These are phyloP conservation scores for Diprion similis DNA, from an alignment of 1,140 invertebrate genomes.

Conservation along the genomic window DNA sequence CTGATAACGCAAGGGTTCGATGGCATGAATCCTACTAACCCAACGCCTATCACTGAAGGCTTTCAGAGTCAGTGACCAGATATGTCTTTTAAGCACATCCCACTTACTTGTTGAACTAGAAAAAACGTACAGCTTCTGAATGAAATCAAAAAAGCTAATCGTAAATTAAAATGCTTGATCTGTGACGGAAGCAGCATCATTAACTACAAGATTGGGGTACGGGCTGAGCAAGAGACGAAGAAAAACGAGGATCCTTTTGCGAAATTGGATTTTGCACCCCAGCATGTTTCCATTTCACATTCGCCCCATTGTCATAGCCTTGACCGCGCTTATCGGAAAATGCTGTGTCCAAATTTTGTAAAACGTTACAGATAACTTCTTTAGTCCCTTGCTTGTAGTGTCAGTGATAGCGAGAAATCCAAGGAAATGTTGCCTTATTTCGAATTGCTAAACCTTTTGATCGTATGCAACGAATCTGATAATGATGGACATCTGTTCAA, in stretches of 20 bases:
- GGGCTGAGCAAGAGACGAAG: constrained; percentile 15
- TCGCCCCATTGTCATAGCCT: constrained; percentile 44
- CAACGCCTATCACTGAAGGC: constrained; percentile 26
- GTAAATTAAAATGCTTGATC: not conserved
- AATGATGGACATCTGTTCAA: constrained; percentile 36
- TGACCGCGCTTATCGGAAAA: constrained; percentile 32
- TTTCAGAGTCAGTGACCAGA: constrained; percentile 25
- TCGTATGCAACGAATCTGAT: constrained; percentile 26
- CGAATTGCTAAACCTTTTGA: not conserved
- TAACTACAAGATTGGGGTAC: constrained; percentile 22
- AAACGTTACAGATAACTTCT: not conserved
- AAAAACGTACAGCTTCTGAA: constrained; percentile 17
- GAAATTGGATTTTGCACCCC: constrained; percentile 33
- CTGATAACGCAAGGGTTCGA: constrained; percentile 27
- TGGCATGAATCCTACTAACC: constrained; percentile 24
- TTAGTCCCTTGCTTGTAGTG: constrained; percentile 18
- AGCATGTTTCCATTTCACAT: constrained; percentile 39
- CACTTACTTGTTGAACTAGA: constrained; percentile 21
- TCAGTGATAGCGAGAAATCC: constrained; percentile 23
- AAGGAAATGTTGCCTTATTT: constrained; percentile 28
- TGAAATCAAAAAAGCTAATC: not conserved
- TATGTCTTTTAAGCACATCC: constrained; percentile 16
- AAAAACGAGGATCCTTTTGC: constrained; percentile 19
- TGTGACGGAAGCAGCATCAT: constrained; percentile 13
- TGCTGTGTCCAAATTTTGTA: not conserved